A percentile compares a stretch with the other conserved stretches of the same genome.
Evolutionary conservation across 1,140 invertebrate genomes (phyloP).

Genomic region (Sminthurides bifidus): DNA sequence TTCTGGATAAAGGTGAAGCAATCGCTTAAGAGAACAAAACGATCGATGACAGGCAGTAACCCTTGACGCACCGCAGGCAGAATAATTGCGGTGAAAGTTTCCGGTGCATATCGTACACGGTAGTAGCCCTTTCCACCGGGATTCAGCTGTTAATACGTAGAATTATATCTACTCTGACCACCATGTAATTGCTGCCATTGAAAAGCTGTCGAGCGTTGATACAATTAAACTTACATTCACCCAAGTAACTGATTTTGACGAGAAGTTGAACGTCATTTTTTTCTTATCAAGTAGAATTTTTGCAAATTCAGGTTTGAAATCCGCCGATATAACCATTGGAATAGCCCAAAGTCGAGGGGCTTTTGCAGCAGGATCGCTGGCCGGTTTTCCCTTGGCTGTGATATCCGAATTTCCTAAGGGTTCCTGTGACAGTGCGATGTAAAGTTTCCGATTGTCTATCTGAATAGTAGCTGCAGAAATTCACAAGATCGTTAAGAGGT

Average conservation of each 20-base stretch:
- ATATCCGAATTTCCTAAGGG: not conserved
- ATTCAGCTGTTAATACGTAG: constrained; percentile 6
- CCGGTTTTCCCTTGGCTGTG: not conserved
- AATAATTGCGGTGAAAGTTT: constrained; percentile 11
- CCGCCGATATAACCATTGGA: not conserved
- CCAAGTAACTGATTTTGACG: not conserved
- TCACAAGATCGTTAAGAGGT: constrained; percentile 2
- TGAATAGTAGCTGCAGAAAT: no score
- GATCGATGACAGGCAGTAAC: constrained; percentile 10
- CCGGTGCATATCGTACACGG: constrained; percentile 13
- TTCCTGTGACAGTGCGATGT: constrained; percentile 13
- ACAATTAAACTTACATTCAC: not conserved
- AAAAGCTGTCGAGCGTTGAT: not conserved
- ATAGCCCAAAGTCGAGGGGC: constrained; percentile 5
- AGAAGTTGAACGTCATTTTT: not conserved
- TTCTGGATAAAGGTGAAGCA: constrained; percentile 7
- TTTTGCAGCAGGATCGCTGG: constrained; percentile 3
- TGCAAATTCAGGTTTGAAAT: not conserved
- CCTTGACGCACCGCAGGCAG: constrained; percentile 9
- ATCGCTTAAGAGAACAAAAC: constrained; percentile 12
- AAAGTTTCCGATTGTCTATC: no score
- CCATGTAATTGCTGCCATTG: not conserved
- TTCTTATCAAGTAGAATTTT: constrained; percentile 13
- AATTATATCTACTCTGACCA: not conserved
- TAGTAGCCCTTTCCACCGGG: constrained; percentile 7